Conservation (phyloP, 2,797 vertebrate genomes). For the Emys orbicularis region DNA sequence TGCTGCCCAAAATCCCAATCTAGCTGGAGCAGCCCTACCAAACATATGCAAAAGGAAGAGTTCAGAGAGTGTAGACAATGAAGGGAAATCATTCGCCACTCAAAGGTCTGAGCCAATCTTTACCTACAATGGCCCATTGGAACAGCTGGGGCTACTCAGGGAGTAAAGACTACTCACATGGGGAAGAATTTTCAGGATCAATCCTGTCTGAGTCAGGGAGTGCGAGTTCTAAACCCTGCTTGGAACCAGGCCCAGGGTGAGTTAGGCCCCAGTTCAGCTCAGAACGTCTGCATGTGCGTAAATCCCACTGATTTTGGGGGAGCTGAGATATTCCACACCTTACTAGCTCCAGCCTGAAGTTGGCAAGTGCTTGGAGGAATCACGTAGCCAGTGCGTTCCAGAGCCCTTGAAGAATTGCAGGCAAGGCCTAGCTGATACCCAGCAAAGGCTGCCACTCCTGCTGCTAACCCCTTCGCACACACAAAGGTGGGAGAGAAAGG, state of each 20-base stretch:
- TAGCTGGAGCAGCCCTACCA: neutral
- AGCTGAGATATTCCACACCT: neutral
- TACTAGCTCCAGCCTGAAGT: neutral
- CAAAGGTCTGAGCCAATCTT: neutral
- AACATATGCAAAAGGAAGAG: neutral
- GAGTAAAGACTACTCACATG: neutral
- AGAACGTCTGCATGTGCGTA: neutral
- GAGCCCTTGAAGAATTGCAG: neutral
- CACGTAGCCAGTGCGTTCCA: neutral
- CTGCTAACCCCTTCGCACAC: neutral
- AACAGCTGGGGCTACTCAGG: neutral
- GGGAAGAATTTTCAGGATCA: neutral
- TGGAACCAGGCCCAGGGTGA: neutral
- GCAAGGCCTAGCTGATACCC: neutral
- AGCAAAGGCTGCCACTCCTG: neutral
- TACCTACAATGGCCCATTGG: neutral
- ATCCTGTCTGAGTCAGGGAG: neutral
- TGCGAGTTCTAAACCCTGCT: neutral
- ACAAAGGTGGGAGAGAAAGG: neutral
- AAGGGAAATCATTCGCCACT: neutral
- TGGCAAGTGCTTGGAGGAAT: neutral
- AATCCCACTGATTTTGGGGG: neutral
- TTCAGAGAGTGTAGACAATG: neutral
- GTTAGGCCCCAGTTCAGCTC: neutral
- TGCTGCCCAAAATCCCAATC: neutral